Percentiles rank a stretch among this genome's conserved stretches.
Conservation (phyloP, 2,113 vertebrate genomes). For the Urocolius indicus region DNA sequence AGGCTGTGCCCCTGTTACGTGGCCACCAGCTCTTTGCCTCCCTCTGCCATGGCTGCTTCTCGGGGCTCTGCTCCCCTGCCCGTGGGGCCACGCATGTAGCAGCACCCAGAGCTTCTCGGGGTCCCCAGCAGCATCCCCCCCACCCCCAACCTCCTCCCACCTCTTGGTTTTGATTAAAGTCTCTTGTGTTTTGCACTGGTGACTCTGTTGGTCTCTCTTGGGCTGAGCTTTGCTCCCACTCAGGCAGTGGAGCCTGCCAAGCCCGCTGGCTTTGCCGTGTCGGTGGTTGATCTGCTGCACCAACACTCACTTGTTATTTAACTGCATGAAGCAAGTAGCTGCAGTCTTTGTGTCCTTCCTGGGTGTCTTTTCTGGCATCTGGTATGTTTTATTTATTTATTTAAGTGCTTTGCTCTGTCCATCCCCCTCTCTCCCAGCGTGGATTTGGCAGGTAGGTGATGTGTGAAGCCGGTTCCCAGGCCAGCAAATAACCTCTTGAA, state of each 20-base stretch:
- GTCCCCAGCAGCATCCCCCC: background rate
- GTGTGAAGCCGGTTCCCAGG: background rate
- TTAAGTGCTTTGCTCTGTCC: background rate
- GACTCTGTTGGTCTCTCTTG: background rate
- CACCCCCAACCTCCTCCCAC: background rate
- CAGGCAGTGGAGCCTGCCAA: background rate
- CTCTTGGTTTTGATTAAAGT: constrained; percentile 35
- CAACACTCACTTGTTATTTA: background rate
- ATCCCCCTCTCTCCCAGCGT: background rate
- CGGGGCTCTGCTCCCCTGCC: background rate
- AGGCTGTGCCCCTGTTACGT: rapidly evolving
- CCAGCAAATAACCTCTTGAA: background rate
- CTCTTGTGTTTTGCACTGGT: constrained; percentile 40
- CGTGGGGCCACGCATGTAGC: rapidly evolving
- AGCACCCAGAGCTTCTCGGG: background rate
- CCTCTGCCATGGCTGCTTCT: background rate
- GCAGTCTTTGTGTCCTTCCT: background rate
- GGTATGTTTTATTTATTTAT: background rate
- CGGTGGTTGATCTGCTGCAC: background rate
- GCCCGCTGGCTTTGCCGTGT: rapidly evolving
- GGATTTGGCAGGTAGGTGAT: background rate
- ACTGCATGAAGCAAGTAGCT: background rate
- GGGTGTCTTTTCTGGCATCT: background rate
- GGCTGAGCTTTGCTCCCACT: background rate
- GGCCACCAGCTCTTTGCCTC: background rate